Conservation (phyloP, 2,113 vertebrate genomes). For the Herpailurus yagouaroundi region DNA sequence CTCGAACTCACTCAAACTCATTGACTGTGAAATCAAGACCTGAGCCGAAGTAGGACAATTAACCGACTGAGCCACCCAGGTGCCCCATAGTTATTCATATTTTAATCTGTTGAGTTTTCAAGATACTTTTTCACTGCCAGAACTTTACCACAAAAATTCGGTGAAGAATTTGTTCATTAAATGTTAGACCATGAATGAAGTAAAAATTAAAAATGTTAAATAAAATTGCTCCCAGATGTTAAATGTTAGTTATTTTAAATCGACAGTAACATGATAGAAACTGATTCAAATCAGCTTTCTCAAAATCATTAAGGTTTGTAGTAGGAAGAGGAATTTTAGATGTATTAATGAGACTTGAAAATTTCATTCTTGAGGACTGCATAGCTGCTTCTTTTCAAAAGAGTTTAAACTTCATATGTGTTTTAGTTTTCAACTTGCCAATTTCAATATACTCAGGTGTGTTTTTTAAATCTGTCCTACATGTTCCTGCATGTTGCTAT, state of each 20-base stretch:
- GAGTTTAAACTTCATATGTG: not conserved
- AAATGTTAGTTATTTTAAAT: conserved; percentile 42
- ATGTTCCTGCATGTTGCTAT: not conserved
- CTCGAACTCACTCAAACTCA: too few species aligned
- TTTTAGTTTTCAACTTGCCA: not conserved
- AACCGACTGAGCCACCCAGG: too few species aligned
- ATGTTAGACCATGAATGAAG: not conserved
- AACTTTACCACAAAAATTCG: not conserved
- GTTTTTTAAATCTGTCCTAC: not conserved
- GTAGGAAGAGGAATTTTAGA: not conserved
- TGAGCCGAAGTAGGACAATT: too few species aligned
- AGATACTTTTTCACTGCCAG: not conserved
- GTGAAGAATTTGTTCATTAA: not conserved
- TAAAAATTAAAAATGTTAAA: not conserved
- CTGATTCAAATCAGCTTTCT: not conserved
- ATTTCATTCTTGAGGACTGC: not conserved
- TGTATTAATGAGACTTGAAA: not conserved
- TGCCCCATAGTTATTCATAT: not conserved
- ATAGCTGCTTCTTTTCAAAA: not conserved
- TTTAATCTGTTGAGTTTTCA: not conserved
- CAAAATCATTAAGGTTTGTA: not conserved
- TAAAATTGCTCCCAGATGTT: not conserved
- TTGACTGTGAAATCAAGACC: too few species aligned
- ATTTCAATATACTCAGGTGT: not conserved
- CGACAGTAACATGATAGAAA: not conserved